These are phyloP conservation scores for Brachionus asplanchnoidis DNA, from an alignment of 1,140 invertebrate species.

Conservation along the genomic window DNA sequence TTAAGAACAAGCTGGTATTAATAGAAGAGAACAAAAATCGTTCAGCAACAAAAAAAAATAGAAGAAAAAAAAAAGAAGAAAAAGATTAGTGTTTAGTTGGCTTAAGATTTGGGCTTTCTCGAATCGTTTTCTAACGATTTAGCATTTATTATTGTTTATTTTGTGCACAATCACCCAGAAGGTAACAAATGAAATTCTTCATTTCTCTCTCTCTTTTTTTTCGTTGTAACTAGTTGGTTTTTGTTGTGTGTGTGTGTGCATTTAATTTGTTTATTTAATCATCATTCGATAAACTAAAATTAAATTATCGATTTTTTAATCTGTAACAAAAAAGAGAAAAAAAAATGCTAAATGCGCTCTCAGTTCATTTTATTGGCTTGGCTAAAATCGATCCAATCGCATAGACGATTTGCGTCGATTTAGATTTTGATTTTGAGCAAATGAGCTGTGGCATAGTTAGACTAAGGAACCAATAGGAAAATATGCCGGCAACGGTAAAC, in stretches of 20 bases:
- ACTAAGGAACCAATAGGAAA: background rate
- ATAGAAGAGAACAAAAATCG: background rate
- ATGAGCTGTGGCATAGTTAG: background rate
- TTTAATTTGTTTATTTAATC: slow-evolving; percentile 17
- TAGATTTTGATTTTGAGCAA: background rate
- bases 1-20: background rate
- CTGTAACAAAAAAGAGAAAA: background rate
- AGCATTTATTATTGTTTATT: slow-evolving; percentile 9
- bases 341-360: background rate
- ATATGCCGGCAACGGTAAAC: background rate
- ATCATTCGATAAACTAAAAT: slow-evolving; percentile 23
- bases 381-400: background rate
- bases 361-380: background rate
- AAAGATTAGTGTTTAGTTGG: background rate
- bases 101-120: background rate
- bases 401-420: background rate
- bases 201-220: background rate
- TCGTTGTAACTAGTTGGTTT: background rate
- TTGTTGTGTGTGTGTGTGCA: background rate
- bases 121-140: slow-evolving; percentile 1
- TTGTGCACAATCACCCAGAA: background rate
- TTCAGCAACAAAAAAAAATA: background rate
- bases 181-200: slow-evolving; percentile 5
- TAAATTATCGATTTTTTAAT: slow-evolving; percentile 27
- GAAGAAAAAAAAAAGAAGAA: background rate